A percentile compares a stretch with the other conserved stretches of the same genome.
phyloP scores from a whole-genome alignment of 2,113 vertebrate genomes.

The Etia nguti region DNA sequence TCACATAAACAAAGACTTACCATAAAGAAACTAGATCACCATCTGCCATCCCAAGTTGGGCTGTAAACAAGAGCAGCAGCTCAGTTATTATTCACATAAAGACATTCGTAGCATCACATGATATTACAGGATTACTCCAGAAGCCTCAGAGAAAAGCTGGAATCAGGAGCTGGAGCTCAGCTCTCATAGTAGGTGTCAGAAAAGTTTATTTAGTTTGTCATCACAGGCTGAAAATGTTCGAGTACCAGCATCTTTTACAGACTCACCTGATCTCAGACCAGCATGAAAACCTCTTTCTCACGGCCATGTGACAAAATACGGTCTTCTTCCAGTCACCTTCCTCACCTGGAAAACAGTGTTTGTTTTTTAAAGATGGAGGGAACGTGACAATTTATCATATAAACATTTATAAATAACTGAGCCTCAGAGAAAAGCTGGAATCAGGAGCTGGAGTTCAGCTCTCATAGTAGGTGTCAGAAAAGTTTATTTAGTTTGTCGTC shows the following conservation, averaged over 20 bases:
- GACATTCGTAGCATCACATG: background rate
- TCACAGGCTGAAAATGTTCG: conserved; percentile 25
- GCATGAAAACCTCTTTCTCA: background rate
- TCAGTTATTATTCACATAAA: background rate
- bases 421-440: conserved; percentile 40
- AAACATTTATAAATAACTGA: background rate
- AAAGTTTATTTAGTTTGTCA: conserved; percentile 39
- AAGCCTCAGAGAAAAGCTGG: conserved; percentile 26
- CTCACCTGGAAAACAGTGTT: background rate
- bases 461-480: conserved; percentile 68
- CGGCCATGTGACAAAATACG: background rate
- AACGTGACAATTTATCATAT: background rate
- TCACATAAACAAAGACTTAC: background rate
- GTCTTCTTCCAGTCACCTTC: background rate
- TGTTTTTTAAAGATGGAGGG: background rate
- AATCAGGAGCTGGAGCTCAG: conserved; percentile 52
- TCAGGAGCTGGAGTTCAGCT: conserved; percentile 48
- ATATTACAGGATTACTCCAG: background rate
- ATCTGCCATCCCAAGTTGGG: background rate
- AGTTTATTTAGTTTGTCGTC: conserved; percentile 43
- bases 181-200: conserved; percentile 68
- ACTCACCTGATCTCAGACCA: conserved; percentile 3
- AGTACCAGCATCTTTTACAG: background rate
- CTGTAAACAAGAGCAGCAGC: background rate
- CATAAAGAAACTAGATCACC: background rate